Conservation (phyloP, 2,797 vertebrate genomes). For the Poecilia gillii region DNA sequence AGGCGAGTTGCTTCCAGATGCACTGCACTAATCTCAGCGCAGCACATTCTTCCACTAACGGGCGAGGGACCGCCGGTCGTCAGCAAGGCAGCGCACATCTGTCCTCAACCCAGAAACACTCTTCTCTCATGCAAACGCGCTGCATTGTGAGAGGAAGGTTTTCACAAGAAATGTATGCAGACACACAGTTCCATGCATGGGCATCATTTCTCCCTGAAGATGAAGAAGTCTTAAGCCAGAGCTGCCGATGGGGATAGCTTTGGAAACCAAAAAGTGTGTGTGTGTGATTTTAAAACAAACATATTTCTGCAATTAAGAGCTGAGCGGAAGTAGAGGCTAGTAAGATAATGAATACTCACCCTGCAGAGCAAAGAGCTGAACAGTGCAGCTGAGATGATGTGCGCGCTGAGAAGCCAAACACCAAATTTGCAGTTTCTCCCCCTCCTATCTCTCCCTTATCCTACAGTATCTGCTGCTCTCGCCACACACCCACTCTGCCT, state of each 20-base stretch:
- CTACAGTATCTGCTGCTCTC: slow-evolving; percentile 22
- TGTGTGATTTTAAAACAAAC: slow-evolving; percentile 4
- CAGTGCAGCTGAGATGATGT: slow-evolving; percentile 55
- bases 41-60: slow-evolving; percentile 32
- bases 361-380: slow-evolving; percentile 56
- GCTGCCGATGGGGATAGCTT: slow-evolving; percentile 6
- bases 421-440: slow-evolving; percentile 60
- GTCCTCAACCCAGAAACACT: slow-evolving; percentile 18
- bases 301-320: not conserved
- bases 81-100: slow-evolving; percentile 18
- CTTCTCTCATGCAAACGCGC: slow-evolving; percentile 23
- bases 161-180: not conserved
- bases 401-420: slow-evolving; percentile 63
- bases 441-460: slow-evolving; percentile 18
- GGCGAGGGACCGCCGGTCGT: slow-evolving; percentile 15
- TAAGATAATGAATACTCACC: slow-evolving; percentile 67
- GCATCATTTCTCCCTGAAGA: slow-evolving; percentile 17
- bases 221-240: slow-evolving; percentile 39
- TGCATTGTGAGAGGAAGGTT: not conserved
- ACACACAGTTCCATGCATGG: slow-evolving; percentile 18
- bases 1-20: slow-evolving; percentile 36
- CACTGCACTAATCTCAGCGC: slow-evolving; percentile 34
- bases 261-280: slow-evolving; percentile 28
- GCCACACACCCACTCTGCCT: slow-evolving; percentile 28
- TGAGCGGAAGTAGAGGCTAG: not conserved